Conservation (phyloP, 2,888 invertebrate species). For the Anthrax anthrax region DNA sequence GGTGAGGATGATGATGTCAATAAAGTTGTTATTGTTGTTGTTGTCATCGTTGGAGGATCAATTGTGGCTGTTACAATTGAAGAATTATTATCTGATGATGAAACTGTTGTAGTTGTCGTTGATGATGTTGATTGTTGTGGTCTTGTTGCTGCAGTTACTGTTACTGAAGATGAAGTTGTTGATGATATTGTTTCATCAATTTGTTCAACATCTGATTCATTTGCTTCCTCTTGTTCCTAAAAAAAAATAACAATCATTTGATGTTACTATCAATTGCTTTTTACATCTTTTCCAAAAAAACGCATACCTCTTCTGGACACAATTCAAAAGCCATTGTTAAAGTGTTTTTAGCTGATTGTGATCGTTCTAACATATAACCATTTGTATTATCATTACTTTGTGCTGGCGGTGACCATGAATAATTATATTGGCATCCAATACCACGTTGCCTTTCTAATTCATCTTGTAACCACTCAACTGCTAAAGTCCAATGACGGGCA, state of each 20-base stretch:
- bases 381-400: conserved; percentile 91
- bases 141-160: conserved; percentile 2
- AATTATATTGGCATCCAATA: conserved; percentile 53
- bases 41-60: neutral
- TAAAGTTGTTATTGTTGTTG: neutral
- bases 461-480: conserved; percentile 90
- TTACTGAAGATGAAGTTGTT: conserved; percentile 3
- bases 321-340: conserved; percentile 64
- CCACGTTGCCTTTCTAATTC: conserved; percentile 62
- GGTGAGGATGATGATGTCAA: neutral
- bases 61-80: neutral
- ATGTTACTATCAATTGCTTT: too few relatives aligned
- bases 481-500: conserved; percentile 72
- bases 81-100: neutral
- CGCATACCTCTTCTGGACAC: conserved; percentile 49
- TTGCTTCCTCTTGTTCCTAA: conserved; percentile 33
- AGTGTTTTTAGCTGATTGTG: conserved; percentile 83
- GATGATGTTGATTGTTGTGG: conserved; percentile 2
- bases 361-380: conserved; percentile 86
- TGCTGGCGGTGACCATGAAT: conserved; percentile 89
- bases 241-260: conserved; percentile 5
- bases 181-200: conserved; percentile 21
- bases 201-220: conserved; percentile 32
- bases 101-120: neutral
- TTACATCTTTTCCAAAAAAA: neutral